These are phyloP conservation scores for Anorthoa munda DNA, from an alignment of 2,888 invertebrate genomes.

Conservation along the genomic window DNA sequence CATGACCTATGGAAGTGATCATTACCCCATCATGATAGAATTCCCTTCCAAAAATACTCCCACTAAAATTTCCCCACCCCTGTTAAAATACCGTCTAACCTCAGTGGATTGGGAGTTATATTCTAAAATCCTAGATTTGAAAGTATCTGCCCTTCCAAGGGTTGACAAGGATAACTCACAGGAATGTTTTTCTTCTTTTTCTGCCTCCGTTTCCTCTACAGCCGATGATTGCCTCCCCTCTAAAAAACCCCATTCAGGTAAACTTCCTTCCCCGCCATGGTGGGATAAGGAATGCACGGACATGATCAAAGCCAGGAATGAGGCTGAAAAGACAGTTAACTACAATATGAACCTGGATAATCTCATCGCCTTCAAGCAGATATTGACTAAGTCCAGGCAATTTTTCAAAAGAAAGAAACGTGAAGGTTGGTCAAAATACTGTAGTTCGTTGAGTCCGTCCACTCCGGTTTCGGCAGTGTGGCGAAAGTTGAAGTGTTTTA, in stretches of 20 bases:
- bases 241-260: neutral
- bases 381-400: conserved; percentile 6
- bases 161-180: neutral
- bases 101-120: neutral
- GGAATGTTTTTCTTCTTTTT: neutral
- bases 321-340: too few species aligned
- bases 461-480: neutral
- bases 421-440: neutral
- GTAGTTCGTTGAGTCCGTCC: neutral
- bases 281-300: neutral
- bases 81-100: neutral
- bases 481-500: neutral
- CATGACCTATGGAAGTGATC: too few species aligned
- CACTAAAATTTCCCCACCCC: neutral
- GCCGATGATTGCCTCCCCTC: neutral
- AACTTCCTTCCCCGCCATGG: neutral
- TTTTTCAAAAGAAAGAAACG: neutral
- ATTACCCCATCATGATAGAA: too few species aligned
- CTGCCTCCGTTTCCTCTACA: neutral
- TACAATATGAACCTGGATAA: too few species aligned
- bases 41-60: too few species aligned
- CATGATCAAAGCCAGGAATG: too few species aligned
- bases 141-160: neutral
- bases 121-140: neutral
- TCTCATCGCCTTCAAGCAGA: neutral